phyloP scores from a whole-genome alignment of 2,888 invertebrate species.

The Drosophila meridiana region DNA sequence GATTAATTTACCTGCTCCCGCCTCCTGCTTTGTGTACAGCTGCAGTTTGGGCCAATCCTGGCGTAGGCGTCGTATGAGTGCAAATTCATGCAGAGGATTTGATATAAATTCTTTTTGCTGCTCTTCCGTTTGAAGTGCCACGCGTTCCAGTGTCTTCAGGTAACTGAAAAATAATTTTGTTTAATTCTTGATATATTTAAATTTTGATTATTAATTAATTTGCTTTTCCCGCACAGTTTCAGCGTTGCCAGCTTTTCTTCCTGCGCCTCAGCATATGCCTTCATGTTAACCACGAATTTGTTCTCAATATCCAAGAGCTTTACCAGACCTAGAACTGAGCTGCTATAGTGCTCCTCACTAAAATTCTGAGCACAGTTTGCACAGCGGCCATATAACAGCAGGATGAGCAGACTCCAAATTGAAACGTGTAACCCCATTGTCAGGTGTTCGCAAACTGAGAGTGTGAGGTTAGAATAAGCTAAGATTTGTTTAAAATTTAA shows the following conservation, averaged over 20 bases:
- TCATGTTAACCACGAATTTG: slow-evolving; percentile 40
- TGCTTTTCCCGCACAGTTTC: slow-evolving; percentile 32
- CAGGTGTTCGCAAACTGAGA: not conserved
- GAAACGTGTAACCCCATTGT: slow-evolving; percentile 24
- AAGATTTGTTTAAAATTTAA: not conserved
- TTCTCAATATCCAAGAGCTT: slow-evolving; percentile 41
- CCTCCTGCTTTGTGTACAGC: not conserved
- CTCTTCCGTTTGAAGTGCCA: not conserved
- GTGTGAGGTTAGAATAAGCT: not conserved
- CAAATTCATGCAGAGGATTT: slow-evolving; percentile 54
- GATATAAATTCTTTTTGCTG: slow-evolving; percentile 38
- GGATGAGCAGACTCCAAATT: not conserved
- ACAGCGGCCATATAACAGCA: not conserved
- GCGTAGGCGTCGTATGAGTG: slow-evolving; percentile 50
- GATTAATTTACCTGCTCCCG: slow-evolving; percentile 32
- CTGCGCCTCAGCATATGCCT: slow-evolving; percentile 25
- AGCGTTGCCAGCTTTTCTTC: slow-evolving; percentile 45
- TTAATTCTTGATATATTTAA: not conserved
- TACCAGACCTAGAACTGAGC: slow-evolving; percentile 37
- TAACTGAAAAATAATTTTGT: slow-evolving; percentile 26
- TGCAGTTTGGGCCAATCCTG: slow-evolving; percentile 57
- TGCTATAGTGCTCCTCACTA: slow-evolving; percentile 27
- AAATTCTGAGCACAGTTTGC: rapidly evolving
- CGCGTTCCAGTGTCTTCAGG: slow-evolving; percentile 26
- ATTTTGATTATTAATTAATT: not conserved